phyloP scores from a whole-genome alignment of 37 sponge, comb jelly and placozoan species.

The Crambe crambe region DNA sequence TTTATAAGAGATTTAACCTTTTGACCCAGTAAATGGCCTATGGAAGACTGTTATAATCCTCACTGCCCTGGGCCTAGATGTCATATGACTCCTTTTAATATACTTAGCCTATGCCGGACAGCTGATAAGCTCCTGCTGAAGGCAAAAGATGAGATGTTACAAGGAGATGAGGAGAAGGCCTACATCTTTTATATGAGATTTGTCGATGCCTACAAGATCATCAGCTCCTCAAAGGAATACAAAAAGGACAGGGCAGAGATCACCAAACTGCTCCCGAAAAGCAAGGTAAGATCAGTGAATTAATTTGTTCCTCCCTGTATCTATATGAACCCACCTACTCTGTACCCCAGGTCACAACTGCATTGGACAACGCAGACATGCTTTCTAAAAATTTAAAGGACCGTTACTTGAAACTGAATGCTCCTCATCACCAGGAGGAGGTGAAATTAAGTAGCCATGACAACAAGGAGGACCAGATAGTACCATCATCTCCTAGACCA shows the following conservation, averaged over 20 bases:
- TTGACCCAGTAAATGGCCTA: too few relatives aligned
- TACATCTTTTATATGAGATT: slow-evolving; percentile 84
- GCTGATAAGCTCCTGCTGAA: slow-evolving; percentile 66
- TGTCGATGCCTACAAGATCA: slow-evolving; percentile 41
- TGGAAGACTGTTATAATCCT: too few relatives aligned
- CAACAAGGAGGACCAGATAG: neutral
- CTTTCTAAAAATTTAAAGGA: slow-evolving; percentile 39
- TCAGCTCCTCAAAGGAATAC: slow-evolving; percentile 42
- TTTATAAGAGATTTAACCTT: too few relatives aligned
- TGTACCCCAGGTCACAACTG: slow-evolving; percentile 17
- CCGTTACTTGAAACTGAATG: neutral
- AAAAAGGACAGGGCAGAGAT: slow-evolving; percentile 45
- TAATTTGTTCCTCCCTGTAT: too few relatives aligned
- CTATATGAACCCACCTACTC: too few relatives aligned
- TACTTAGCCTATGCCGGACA: slow-evolving; percentile 33
- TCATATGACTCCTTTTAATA: neutral
- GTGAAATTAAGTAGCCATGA: neutral
- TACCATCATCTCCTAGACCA: neutral
- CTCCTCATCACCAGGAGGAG: neutral
- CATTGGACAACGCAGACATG: slow-evolving; percentile 55
- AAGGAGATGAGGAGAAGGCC: slow-evolving; percentile 82
- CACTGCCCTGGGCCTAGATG: too few relatives aligned
- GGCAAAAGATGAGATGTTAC: slow-evolving; percentile 49
- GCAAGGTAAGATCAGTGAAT: neutral
- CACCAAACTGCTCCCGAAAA: slow-evolving; percentile 26